Conservation (phyloP, 2,888 invertebrate species). For the Lepidocyrtinus sp. region DNA sequence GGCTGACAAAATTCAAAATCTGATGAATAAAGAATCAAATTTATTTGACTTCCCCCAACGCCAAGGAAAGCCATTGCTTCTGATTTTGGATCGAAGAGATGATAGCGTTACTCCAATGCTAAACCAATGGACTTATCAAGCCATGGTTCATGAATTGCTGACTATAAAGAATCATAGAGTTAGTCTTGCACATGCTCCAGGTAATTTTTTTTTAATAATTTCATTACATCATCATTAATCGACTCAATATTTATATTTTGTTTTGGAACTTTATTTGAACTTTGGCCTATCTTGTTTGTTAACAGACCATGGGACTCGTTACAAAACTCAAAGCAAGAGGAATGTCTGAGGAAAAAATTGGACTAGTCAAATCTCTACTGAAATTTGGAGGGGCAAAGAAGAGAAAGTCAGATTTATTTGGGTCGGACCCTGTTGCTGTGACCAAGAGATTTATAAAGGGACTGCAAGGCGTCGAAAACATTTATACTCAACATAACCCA, state of each 20-base stretch:
- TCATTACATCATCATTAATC: background rate
- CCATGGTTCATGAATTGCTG: slow-evolving; percentile 98
- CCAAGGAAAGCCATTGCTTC: slow-evolving; percentile 82
- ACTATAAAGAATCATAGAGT: slow-evolving; percentile 95
- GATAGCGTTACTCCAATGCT: slow-evolving; percentile 97
- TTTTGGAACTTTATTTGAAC: slow-evolving; percentile 1
- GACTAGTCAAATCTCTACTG: slow-evolving; percentile 61
- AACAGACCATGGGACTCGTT: slow-evolving; percentile 76
- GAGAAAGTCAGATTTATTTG: slow-evolving; percentile 69
- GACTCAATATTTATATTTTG: slow-evolving; percentile 2
- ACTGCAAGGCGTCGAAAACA: slow-evolving; percentile 96
- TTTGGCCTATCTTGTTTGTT: background rate
- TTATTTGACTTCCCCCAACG: slow-evolving; percentile 88
- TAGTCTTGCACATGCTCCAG: slow-evolving; percentile 86
- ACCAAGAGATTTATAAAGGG: slow-evolving; percentile 75
- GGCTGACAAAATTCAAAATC: slow-evolving; percentile 87
- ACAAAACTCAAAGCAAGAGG: slow-evolving; percentile 82
- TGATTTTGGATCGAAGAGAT: slow-evolving; percentile 93
- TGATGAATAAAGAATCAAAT: slow-evolving; percentile 88
- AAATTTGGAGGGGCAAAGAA: slow-evolving; percentile 69
- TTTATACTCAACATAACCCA: slow-evolving; percentile 99
- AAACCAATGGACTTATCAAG: slow-evolving; percentile 99
- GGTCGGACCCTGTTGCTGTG: slow-evolving; percentile 67
- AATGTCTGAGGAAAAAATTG: slow-evolving; percentile 76
- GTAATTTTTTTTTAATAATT: slow-evolving; percentile 71